Evolutionary conservation across 1,140 invertebrate genomes (phyloP), one percentile per base, ranked within the genome.

Genomic region (Danaus plexippus): DNA sequence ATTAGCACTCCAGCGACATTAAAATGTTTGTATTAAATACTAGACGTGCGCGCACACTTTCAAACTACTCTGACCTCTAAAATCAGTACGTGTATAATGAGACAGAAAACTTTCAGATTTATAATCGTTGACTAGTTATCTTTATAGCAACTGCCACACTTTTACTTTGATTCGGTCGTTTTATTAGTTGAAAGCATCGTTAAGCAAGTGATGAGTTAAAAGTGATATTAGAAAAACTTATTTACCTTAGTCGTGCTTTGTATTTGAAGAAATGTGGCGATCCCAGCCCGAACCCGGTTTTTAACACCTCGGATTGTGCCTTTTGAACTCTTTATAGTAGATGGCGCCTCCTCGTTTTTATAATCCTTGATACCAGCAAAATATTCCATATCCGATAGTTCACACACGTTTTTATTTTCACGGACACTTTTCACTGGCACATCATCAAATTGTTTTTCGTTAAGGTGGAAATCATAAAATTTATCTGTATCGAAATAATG

Each of bases 241-340:
- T 66, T 73, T 83, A 86, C 84, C 84, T 87, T 90, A 44, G 90
- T 90, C 44, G 91, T 88, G 62, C 89, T 90, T 65, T 93, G 93
- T 67, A 94, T 92, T 71, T 95, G 94, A 11, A 97, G 89, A 82
- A 98, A 98, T 6, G 96, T 97, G 11, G 94, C 95, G 69, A 98
- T 98, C 61, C 96, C 96, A 51, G 96, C 95, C 66, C 96, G 88
- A 15, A 98, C 97, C 67, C 96, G 90, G 88, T 98, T 98, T 87
- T 95, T 96, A 47, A 97, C 96, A 48, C 96, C 96, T 12, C 96
- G 90, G 54, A 98, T 94, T 2, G 96, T 97, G 40, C 96, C 96
- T 77, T 94, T 95, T 59, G 94, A 92, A 88, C 96, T 98, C 64
- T 92, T 89, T 74, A 97, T 96, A 51, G 94, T 94, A 4, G 91